Evolutionary conservation across 2,888 invertebrate species (phyloP).

Genomic region (Tolmerus cingulatus): DNA sequence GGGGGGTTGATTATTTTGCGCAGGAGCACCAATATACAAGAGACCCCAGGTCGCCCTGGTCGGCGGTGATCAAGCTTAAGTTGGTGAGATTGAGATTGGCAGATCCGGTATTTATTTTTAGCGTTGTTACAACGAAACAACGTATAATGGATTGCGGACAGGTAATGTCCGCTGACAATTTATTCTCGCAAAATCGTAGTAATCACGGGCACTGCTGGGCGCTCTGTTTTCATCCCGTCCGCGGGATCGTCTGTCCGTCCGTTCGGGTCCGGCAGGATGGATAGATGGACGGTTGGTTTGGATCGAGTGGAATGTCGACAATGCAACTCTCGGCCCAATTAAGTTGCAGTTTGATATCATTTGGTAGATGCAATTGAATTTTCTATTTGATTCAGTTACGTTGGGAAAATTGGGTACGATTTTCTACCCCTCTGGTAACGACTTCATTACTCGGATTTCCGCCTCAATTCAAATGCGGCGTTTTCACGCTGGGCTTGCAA

Average conservation of each 20-base stretch:
- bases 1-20: conserved; percentile 33
- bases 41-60: neutral
- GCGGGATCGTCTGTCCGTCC: neutral
- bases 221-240: neutral
- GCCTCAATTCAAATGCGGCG: neutral
- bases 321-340: conserved; percentile 28
- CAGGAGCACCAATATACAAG: neutral
- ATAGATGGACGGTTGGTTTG: neutral
- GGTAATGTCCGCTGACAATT: conserved; percentile 38
- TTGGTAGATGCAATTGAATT: conserved; percentile 40
- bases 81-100: conserved; percentile 46
- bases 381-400: conserved; percentile 25
- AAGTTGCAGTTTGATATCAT: conserved; percentile 32
- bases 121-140: conserved; percentile 12
- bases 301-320: neutral
- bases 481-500: neutral
- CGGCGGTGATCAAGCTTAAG: conserved; percentile 24
- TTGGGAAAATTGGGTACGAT: conserved; percentile 2
- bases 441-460: conserved; percentile 20
- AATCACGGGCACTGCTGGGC: conserved; percentile 11
- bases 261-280: neutral
- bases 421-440: neutral
- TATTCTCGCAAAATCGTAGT: conserved; percentile 23
- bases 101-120: conserved; percentile 48
- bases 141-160: conserved; percentile 29